Base-by-base conservation (phyloP, 2,888 invertebrate genomes). In the Drosophila recens region DNA sequence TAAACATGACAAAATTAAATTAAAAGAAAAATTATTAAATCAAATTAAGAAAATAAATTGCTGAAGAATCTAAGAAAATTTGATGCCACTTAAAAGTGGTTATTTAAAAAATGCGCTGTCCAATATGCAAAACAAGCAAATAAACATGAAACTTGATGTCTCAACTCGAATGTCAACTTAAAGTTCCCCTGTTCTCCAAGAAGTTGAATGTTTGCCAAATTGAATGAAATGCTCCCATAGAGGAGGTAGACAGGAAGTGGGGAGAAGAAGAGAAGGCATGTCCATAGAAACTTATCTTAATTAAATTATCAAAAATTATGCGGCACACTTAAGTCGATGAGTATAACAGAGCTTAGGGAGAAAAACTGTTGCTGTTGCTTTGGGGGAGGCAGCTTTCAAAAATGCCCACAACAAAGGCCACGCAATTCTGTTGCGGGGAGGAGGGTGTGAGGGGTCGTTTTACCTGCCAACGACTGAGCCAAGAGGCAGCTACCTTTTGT, bases 251-350 rank as follows among this genome's bases (percentile, higher is more conserved):
- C 11, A 38, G 38, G 6, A 23, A 34, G 56, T 11, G 2, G 10
- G 9, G 45, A 20, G 8, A 43, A 23, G 46, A 38, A 53, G 13
- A 42, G 42, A 33, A 51, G 56, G 56, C 71, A 75, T 67, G 70
- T 46, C 61, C 72, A 68, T 48, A 80, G 74, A 82, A 80, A 87
- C 84, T 87, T 84, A 84, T 84, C 87, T 84, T 87, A 84, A 84
- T 84, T 84, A 84, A 84, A 84, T 84, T 84, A 84, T 84, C 83
- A 84, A 84, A 83, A 82, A 82, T 82, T 82, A 82, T 82, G 82
- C 82, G 79, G 77, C 72, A 81, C 84, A 84, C 84, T 84, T 84
- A 82, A 79, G 72, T 67, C 70, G 81, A 64, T 38, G 61, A 45
- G 56, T 61, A 51, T 33, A 65, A 17, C 51, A 57, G 34, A 46